phyloP scores from a whole-genome alignment of 35 echinoderm and acorn worm genomes.

The Ophioderma brevispina region DNA sequence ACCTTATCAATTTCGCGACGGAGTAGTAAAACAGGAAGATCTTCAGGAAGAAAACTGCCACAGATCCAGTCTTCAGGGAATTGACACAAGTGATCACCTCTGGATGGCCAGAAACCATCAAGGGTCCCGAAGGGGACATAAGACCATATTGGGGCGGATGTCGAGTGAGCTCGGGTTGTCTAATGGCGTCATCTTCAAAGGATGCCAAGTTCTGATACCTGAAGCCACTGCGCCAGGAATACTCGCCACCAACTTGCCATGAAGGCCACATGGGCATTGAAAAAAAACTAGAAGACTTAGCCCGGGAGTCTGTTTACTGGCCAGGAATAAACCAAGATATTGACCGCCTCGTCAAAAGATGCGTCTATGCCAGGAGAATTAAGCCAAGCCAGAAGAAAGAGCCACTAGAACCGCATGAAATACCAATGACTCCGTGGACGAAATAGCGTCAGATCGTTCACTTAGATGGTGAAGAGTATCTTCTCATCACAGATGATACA shows the following conservation, averaged over 20 bases:
- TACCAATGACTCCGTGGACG: slow-evolving; percentile 33
- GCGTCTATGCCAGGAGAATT: background rate
- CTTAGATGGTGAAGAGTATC: background rate
- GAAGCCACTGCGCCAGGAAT: too few species aligned
- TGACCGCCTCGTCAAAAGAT: slow-evolving; percentile 11
- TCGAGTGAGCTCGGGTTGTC: too few species aligned
- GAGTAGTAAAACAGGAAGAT: too few species aligned
- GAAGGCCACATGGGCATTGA: slow-evolving; percentile 51
- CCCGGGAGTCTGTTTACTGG: slow-evolving; percentile 23
- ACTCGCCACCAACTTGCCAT: too few species aligned
- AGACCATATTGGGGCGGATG: slow-evolving; percentile 33
- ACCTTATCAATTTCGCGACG: too few species aligned
- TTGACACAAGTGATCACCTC: background rate
- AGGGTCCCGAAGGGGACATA: background rate
- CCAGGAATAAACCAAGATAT: slow-evolving; percentile 48
- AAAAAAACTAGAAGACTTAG: slow-evolving; percentile 25
- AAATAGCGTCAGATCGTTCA: slow-evolving; percentile 5
- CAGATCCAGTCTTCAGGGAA: background rate
- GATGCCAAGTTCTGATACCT: too few species aligned
- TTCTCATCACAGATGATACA: slow-evolving; percentile 42
- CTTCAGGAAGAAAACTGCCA: slow-evolving; percentile 18
- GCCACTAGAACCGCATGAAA: slow-evolving; percentile 22
- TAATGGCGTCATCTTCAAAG: too few species aligned
- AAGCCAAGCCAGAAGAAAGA: slow-evolving; percentile 40
- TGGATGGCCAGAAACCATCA: slow-evolving; percentile 31